phyloP scores from a whole-genome alignment of 2,888 invertebrate genomes.

The Thecophora atra region DNA sequence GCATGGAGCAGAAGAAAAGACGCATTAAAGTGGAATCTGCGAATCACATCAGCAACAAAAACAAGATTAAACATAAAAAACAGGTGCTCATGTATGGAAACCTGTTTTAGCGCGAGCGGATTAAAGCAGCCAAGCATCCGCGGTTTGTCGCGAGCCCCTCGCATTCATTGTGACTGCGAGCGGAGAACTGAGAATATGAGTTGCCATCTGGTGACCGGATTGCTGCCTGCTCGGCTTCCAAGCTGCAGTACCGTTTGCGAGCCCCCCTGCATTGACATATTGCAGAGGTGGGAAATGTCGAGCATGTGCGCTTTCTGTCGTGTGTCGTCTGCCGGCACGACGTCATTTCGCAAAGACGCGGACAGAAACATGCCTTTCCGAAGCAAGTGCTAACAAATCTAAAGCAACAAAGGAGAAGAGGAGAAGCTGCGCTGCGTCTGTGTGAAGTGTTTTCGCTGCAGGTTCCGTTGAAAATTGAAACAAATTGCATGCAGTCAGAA shows the following conservation, averaged over 20 bases:
- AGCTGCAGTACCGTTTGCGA: no score
- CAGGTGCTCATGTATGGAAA: slow-evolving; percentile 47
- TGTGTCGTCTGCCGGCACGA: slow-evolving; percentile 44
- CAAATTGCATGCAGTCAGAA: no score
- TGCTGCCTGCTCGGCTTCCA: no score
- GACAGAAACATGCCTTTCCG: no score
- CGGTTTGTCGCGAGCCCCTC: slow-evolving; percentile 30
- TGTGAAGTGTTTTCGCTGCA: no score
- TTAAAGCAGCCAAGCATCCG: slow-evolving; percentile 44
- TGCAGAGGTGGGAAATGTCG: slow-evolving; percentile 47
- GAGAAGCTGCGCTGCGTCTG: no score
- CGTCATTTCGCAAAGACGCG: no score
- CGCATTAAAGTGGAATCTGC: neutral
- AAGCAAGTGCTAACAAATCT: no score
- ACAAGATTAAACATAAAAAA: slow-evolving; percentile 39
- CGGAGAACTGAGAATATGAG: neutral
- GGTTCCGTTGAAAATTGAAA: no score
- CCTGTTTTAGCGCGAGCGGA: slow-evolving; percentile 49
- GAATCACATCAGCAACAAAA: slow-evolving; percentile 30
- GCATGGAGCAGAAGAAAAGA: no score
- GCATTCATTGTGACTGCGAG: neutral
- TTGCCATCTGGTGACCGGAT: no score
- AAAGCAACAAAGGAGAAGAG: no score
- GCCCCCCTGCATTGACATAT: slow-evolving; percentile 55
- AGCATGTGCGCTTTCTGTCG: slow-evolving; percentile 7